These are phyloP conservation scores for Drosophila fungiperda DNA, from an alignment of 2,888 invertebrate species.

Conservation along the genomic window DNA sequence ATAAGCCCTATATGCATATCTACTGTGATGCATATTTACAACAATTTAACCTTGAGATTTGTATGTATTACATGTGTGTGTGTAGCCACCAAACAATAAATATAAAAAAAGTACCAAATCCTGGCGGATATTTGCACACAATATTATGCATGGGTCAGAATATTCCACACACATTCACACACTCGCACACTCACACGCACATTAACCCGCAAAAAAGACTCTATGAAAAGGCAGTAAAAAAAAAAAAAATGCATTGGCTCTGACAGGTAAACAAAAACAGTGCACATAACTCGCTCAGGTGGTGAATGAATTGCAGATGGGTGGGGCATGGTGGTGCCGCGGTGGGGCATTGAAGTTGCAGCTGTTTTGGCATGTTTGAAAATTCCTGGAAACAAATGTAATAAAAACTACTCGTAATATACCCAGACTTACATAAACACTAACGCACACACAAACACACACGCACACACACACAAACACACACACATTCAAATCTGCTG, in stretches of 20 bases:
- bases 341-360: conserved; percentile 65
- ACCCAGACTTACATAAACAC: conserved; percentile 18
- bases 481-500: conserved; percentile 29
- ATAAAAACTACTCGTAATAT: conserved; percentile 77
- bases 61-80: conserved; percentile 40
- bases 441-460: conserved; percentile 5
- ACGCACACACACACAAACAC: conserved; percentile 1
- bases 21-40: conserved; percentile 68
- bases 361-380: conserved; percentile 77
- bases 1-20: conserved; percentile 50
- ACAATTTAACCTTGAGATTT: conserved; percentile 74
- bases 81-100: background rate
- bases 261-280: conserved; percentile 44
- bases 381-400: conserved; percentile 80
- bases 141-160: conserved; percentile 30
- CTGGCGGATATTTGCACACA: conserved; percentile 50
- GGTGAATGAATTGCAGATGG: conserved; percentile 10
- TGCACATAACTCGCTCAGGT: conserved; percentile 56
- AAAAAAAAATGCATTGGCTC: conserved; percentile 49
- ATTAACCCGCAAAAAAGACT: conserved; percentile 21
- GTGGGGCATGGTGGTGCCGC: background rate
- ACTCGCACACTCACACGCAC: background rate
- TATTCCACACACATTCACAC: conserved; percentile 9
- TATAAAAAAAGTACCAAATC: conserved; percentile 31
- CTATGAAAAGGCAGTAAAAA: conserved; percentile 62